Evolutionary conservation across 2,797 vertebrate species (phyloP), one percentile per base, ranked within the genome.

Genomic region (Sebastes minor): DNA sequence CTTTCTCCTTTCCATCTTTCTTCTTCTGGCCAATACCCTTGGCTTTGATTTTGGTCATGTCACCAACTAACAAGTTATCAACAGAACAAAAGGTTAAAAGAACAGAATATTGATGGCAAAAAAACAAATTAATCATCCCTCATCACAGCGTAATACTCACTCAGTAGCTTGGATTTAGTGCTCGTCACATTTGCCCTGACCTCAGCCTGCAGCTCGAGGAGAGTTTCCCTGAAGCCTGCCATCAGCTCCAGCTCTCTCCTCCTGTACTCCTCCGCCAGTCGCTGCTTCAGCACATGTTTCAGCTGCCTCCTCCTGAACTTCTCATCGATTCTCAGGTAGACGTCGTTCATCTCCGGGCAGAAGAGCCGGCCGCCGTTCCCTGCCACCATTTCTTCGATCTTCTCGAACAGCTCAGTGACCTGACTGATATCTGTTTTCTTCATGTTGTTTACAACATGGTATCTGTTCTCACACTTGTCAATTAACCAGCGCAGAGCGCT

Each of bases 381-480:
- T 55, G 78, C 80, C 73, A 84, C 83, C 83, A 89, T 87, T 38
- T 88, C 88, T 4, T 92, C 89, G 14, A 91, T 82, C 83, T 92
- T 91, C 67, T 90, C 78, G 61, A 90, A 85, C 46, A 93, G 86
- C 63, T 87, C 73, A 1, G 30, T 62, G 11, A 86, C 75, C 81
- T 92, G 90, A 23, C 20, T 69, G 10, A 1, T 3, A 16, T 90
- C 56, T 3, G 1, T 3, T 73, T 73, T 90, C 30, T 78, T 88
- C 20, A 25, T 20, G 1, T 90, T 89, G 76, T 86, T 88, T 2
- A 92, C 3, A 1, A 81, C 75, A 9, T 93, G 89, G 74, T 93
- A 90, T 42, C 23, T 89, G 74, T 92, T 92, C 53, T 80, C 79
- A 77, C 92, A 92, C 55, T 68, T 89, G 53, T 92, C 86, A 3